phyloP scores from a whole-genome alignment of 2,888 invertebrate genomes.

The Ectemnius lituratus region DNA sequence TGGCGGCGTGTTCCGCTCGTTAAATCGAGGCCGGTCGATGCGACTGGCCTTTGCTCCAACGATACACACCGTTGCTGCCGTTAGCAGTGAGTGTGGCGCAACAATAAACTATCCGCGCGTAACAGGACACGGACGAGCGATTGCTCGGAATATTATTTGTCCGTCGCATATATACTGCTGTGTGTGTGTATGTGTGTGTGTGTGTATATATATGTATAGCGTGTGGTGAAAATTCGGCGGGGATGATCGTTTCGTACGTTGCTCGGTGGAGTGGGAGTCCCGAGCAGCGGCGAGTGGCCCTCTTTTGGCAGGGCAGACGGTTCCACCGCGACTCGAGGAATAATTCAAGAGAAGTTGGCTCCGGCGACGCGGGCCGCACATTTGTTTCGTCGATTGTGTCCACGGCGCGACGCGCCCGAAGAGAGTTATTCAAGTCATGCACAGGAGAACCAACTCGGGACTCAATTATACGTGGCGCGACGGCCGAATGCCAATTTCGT shows the following conservation, averaged over 20 bases:
- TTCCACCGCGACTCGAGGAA: constrained; percentile 19
- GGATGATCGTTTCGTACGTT: too few relatives aligned
- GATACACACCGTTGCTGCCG: background rate
- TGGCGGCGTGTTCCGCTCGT: constrained; percentile 30
- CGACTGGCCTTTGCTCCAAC: background rate
- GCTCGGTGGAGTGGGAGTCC: too few relatives aligned
- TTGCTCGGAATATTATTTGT: too few relatives aligned
- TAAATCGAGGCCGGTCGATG: constrained; percentile 32
- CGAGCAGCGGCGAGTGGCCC: background rate
- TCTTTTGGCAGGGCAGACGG: background rate
- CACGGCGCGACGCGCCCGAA: constrained; percentile 24
- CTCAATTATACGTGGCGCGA: constrained; percentile 74
- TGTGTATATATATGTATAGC: too few relatives aligned
- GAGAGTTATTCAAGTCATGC: constrained; percentile 72
- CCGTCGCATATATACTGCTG: too few relatives aligned
- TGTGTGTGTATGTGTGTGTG: too few relatives aligned
- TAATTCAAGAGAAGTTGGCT: constrained; percentile 37
- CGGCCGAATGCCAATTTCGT: constrained; percentile 74
- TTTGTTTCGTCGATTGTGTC: constrained; percentile 46
- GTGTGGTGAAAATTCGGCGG: too few relatives aligned
- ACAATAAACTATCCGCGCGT: too few relatives aligned
- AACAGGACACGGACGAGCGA: too few relatives aligned
- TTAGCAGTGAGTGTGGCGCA: background rate
- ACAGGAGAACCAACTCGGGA: constrained; percentile 71
- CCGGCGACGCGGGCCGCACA: constrained; percentile 27